A percentile compares a stretch with the other conserved stretches of the same genome.
phyloP scores from a whole-genome alignment of 2,113 vertebrate genomes.

The Hydrolagus affinis region DNA sequence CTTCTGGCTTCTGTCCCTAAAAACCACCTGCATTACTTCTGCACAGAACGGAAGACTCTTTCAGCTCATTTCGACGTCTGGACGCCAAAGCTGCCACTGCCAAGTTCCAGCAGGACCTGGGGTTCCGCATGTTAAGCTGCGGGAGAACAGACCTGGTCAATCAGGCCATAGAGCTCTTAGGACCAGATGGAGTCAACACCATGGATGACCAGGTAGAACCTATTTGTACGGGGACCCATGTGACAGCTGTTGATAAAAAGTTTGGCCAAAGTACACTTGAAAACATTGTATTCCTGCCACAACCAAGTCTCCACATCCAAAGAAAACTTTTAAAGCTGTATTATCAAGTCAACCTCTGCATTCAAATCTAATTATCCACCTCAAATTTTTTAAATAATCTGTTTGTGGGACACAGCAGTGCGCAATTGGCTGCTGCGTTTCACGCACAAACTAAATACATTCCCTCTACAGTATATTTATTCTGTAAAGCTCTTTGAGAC shows the following conservation, averaged over 20 bases:
- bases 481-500: no score
- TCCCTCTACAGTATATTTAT: no score
- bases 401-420: no score
- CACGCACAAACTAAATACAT: no score
- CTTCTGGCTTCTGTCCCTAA: no score
- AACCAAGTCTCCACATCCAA: background rate
- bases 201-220: conserved; percentile 87
- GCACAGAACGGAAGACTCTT: conserved; percentile 84
- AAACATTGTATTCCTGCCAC: background rate
- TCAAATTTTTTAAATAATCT: no score
- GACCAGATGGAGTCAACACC: conserved; percentile 84
- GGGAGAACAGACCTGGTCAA: conserved; percentile 89
- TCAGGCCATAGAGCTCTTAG: conserved; percentile 81
- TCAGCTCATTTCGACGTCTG: conserved; percentile 86
- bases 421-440: no score
- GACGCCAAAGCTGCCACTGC: conserved; percentile 85
- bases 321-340: no score
- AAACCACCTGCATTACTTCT: conserved; percentile 9
- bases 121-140: conserved; percentile 94
- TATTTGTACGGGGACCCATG: background rate
- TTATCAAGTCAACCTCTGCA: no score
- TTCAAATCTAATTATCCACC: no score
- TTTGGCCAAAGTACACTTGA: no score
- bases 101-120: conserved; percentile 88
- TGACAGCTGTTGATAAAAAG: background rate